Percentiles rank a stretch among this genome's conserved stretches.
phyloP scores from a whole-genome alignment of 2,113 vertebrate species.

The Aptenodytes forsteri region DNA sequence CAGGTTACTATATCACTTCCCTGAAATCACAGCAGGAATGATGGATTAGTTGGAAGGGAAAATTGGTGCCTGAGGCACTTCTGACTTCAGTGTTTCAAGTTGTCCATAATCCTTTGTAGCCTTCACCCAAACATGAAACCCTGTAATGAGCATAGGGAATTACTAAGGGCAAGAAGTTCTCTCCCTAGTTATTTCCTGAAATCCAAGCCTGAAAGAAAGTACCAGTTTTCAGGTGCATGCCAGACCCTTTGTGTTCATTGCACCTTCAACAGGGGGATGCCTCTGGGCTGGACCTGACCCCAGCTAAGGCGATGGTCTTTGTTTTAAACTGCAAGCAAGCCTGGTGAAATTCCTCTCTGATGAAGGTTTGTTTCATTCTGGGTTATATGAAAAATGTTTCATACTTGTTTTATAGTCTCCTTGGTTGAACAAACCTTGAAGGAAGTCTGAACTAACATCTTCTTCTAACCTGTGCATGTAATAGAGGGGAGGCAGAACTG shows the following conservation, averaged over 20 bases:
- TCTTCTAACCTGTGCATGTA: not conserved
- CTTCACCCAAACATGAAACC: slow-evolving; percentile 18
- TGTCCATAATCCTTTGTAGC: slow-evolving; percentile 36
- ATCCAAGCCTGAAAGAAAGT: slow-evolving; percentile 32
- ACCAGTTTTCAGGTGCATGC: slow-evolving; percentile 44
- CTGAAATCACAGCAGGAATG: slow-evolving; percentile 65
- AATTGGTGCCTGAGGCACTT: slow-evolving; percentile 39
- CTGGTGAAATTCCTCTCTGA: not conserved
- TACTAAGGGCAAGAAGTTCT: slow-evolving; percentile 22
- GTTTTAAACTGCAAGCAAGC: not conserved
- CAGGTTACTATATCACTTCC: slow-evolving; percentile 62
- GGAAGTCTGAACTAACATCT: not conserved
- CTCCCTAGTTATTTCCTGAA: slow-evolving; percentile 67
- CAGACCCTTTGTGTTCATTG: slow-evolving; percentile 32
- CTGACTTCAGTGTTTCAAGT: slow-evolving; percentile 48
- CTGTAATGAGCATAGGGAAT: slow-evolving; percentile 31
- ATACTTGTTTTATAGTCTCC: not conserved
- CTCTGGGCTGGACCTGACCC: not conserved
- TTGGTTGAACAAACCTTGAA: not conserved
- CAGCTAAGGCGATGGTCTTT: not conserved
- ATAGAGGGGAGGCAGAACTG: not conserved
- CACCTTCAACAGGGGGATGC: not conserved
- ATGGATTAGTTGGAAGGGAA: slow-evolving; percentile 69
- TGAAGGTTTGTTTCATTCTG: not conserved
- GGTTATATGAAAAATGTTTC: not conserved